Base-by-base conservation (phyloP, 1,140 invertebrate genomes). In the Platyura marginata region DNA sequence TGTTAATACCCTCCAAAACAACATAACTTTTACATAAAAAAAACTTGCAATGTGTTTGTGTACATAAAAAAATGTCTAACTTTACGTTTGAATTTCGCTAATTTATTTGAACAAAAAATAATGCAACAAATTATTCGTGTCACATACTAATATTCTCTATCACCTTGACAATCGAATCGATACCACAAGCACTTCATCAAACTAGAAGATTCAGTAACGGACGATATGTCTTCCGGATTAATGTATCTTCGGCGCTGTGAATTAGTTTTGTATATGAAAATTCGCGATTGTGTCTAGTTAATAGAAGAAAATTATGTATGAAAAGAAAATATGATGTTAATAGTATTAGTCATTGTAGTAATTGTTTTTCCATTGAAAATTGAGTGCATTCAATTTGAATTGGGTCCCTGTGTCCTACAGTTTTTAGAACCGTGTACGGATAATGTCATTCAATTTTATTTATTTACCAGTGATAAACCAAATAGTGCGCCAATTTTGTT, bases 381-480 rank as follows among this genome's bases (percentile, higher is more conserved):
- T 20, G 15, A 23, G 11, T 16, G 11, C 19, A 9, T 38, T 38
- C 18, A 34, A 40, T 25, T 44, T 34, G 20, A 44, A 15, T 16
- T 21, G 11, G 22, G 36, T 15, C 43, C 23, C 19, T 45, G 44
- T 41, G 18, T 29, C 22, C 5, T 45, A 11, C 37, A 41, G 13
- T 34, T 41, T 8, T 20, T 34, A 6, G 39, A 41, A 37, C 44
- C 44, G 22, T 45, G 44, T 37, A 20, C 41, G 20, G 23, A 22
- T 23, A 23, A 41, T 11, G 15, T 35, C 8, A 46, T 46, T 8
- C 33, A 46, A 38, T 42, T 42, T 39, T 42, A 38, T 32, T 10
- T 46, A 3, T 33, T 42, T 29, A 20, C 9, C 9, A 40, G 11
- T 21, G 38, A 40, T 21, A 19, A 8, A 40, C 8, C 19, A 6